A percentile compares a stretch with the other conserved stretches of the same genome.
Evolutionary conservation across 1,140 invertebrate genomes (phyloP).

Genomic region (Philaenus spumarius): DNA sequence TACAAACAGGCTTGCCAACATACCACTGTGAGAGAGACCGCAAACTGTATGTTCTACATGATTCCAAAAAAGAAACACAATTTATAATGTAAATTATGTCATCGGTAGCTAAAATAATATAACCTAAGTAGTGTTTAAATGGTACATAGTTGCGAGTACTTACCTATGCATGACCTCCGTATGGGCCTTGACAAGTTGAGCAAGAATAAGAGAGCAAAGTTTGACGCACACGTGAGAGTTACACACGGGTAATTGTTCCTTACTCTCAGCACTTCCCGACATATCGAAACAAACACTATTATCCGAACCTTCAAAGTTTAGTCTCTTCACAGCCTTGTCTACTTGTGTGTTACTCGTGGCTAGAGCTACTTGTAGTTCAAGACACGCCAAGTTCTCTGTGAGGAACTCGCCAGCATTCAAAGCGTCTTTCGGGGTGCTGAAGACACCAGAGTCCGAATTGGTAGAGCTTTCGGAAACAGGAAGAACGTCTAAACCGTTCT

Average conservation of each 20-base stretch:
- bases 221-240: slow-evolving; percentile 57
- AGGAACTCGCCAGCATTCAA: slow-evolving; percentile 11
- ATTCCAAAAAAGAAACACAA: no score
- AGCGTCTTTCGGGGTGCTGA: slow-evolving; percentile 6
- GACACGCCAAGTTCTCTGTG: slow-evolving; percentile 16
- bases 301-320: no score
- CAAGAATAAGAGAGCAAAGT: slow-evolving; percentile 64
- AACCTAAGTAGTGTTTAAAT: no score
- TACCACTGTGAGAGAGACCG: no score
- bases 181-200: slow-evolving; percentile 64
- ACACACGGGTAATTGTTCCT: not conserved
- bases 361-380: slow-evolving; percentile 17
- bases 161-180: slow-evolving; percentile 50
- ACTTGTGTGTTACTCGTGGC: not conserved
- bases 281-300: no score
- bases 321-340: no score
- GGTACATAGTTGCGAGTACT: no score
- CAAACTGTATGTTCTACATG: no score
- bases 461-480: slow-evolving; percentile 11
- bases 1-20: no score
- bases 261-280: not conserved
- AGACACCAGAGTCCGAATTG: slow-evolving; percentile 15
- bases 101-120: no score
- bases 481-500: not conserved
- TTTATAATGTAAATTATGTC: no score